These are phyloP conservation scores for Drosophila trapezifrons DNA, from an alignment of 1,140 invertebrate genomes.

Conservation along the genomic window DNA sequence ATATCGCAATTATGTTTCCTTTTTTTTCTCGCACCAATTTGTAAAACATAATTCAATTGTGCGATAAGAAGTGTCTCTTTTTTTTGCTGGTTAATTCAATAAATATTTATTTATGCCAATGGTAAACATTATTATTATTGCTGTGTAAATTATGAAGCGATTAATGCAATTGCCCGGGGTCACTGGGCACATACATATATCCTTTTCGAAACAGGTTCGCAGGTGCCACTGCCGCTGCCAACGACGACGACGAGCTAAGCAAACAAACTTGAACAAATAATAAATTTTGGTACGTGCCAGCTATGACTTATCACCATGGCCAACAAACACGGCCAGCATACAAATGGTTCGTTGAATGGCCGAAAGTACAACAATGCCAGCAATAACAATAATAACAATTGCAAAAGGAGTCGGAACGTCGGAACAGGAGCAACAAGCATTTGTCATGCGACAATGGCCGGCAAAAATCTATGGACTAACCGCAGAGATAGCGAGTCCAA, in stretches of 20 bases:
- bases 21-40: slow-evolving; percentile 14
- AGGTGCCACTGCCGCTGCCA: slow-evolving; percentile 11
- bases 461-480: slow-evolving; percentile 68
- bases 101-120: slow-evolving; percentile 48
- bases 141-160: slow-evolving; percentile 63
- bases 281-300: slow-evolving; percentile 70
- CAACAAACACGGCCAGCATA: slow-evolving; percentile 44
- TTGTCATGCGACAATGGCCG: slow-evolving; percentile 67
- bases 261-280: slow-evolving; percentile 71
- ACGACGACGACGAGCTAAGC: slow-evolving; percentile 32
- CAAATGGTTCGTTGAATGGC: slow-evolving; percentile 57
- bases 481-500: slow-evolving; percentile 33
- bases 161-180: slow-evolving; percentile 51
- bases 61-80: slow-evolving; percentile 23
- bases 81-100: slow-evolving; percentile 53
- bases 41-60: slow-evolving; percentile 23
- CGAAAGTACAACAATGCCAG: slow-evolving; percentile 45
- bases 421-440: slow-evolving; percentile 63
- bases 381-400: slow-evolving; percentile 48
- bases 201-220: slow-evolving; percentile 23
- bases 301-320: slow-evolving; percentile 68
- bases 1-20: background rate
- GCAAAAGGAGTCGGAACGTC: slow-evolving; percentile 11
- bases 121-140: slow-evolving; percentile 54
- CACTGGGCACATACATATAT: slow-evolving; percentile 8